Evolutionary conservation across 2,888 invertebrate species (phyloP).

Genomic region (Napeogenes sylphis): DNA sequence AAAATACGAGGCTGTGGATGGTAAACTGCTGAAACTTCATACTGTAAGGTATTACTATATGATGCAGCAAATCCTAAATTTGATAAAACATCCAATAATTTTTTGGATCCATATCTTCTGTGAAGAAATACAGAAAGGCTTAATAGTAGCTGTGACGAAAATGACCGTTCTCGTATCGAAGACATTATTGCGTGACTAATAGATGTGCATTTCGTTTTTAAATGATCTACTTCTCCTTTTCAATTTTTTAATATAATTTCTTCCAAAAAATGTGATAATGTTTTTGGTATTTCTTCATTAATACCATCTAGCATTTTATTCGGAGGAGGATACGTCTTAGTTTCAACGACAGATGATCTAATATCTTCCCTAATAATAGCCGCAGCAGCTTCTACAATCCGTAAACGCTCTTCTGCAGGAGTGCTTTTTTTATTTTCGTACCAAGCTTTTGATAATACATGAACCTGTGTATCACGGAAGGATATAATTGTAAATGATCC

Average conservation of each 20-base stretch:
- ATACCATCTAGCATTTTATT: slow-evolving; percentile 40
- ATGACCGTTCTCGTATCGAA: slow-evolving; percentile 33
- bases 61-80: slow-evolving; percentile 44
- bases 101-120: slow-evolving; percentile 44
- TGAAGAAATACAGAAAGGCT: slow-evolving; percentile 42
- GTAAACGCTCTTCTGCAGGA: slow-evolving; percentile 40
- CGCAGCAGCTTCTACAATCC: slow-evolving; percentile 49
- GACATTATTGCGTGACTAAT: slow-evolving; percentile 46
- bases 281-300: slow-evolving; percentile 38
- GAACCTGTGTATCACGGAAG: slow-evolving; percentile 43
- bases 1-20: slow-evolving; percentile 43
- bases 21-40: slow-evolving; percentile 44
- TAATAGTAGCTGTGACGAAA: slow-evolving; percentile 40
- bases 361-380: slow-evolving; percentile 52
- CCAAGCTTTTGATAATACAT: slow-evolving; percentile 45
- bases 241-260: slow-evolving; percentile 40
- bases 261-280: slow-evolving; percentile 44
- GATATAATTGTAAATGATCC: too few species aligned
- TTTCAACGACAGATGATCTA: slow-evolving; percentile 42
- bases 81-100: slow-evolving; percentile 42
- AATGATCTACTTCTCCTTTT: slow-evolving; percentile 35
- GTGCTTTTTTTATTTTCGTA: slow-evolving; percentile 43
- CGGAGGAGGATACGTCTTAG: slow-evolving; percentile 44
- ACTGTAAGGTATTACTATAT: slow-evolving; percentile 38
- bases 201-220: slow-evolving; percentile 44